Percentiles rank a stretch among this genome's conserved stretches.
Conservation (phyloP, 2,797 vertebrate species). For the Argentina silus region DNA sequence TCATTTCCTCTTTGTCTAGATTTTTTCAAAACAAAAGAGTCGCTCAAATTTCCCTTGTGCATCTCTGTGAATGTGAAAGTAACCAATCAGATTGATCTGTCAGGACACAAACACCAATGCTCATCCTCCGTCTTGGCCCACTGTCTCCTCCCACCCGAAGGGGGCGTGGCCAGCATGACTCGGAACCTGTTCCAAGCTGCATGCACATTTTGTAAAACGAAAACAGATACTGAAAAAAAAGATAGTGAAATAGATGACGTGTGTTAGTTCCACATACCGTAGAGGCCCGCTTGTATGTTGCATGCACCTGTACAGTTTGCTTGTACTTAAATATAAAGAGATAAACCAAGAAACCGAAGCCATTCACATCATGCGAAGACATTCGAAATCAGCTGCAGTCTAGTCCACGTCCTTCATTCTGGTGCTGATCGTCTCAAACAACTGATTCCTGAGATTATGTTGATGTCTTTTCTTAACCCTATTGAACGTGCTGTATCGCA, state of each 20-base stretch:
- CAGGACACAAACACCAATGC: constrained; percentile 76
- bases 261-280: constrained; percentile 94
- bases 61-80: constrained; percentile 82
- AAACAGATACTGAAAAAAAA: constrained; percentile 69
- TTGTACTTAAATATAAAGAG: constrained; percentile 93
- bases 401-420: constrained; percentile 82
- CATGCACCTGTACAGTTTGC: constrained; percentile 99
- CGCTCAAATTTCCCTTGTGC: constrained; percentile 75
- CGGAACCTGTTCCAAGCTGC: constrained; percentile 92
- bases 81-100: constrained; percentile 77
- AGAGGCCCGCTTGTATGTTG: constrained; percentile 97
- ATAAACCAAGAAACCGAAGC: constrained; percentile 95
- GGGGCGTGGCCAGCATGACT: constrained; percentile 89
- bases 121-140: constrained; percentile 79
- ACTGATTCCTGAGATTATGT: constrained; percentile 82
- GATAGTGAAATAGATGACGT: constrained; percentile 87
- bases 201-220: constrained; percentile 93
- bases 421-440: constrained; percentile 92
- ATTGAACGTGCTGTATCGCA: constrained; percentile 68
- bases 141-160: constrained; percentile 78
- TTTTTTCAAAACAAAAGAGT: constrained; percentile 39
- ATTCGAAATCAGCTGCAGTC: constrained; percentile 84
- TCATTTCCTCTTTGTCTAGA: constrained; percentile 78
- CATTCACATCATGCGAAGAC: constrained; percentile 92
- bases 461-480: constrained; percentile 73